phyloP scores from a whole-genome alignment of 2,113 vertebrate species.

The Seriola rivoliana region DNA sequence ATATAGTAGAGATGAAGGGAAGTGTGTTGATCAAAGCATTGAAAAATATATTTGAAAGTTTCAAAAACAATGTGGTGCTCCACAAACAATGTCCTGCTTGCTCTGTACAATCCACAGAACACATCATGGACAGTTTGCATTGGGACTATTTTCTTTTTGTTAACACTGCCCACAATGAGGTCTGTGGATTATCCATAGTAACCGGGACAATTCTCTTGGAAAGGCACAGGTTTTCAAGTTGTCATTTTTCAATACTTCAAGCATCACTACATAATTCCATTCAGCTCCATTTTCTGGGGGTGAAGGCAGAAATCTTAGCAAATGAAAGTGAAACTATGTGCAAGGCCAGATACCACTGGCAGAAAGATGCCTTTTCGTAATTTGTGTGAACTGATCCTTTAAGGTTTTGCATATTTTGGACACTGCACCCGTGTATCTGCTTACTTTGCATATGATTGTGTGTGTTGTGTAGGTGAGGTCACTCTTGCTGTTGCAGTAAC shows the following conservation, averaged over 20 bases:
- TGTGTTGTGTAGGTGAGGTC: conserved; percentile 64
- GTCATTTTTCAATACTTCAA: neutral
- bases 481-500: conserved; percentile 46
- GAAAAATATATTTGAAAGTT: neutral
- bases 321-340: neutral
- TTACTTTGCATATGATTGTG: conserved; percentile 54
- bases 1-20: neutral
- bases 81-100: conserved; percentile 18
- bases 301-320: neutral
- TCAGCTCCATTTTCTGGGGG: neutral
- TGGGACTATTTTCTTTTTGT: neutral
- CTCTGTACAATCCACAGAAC: conserved; percentile 31
- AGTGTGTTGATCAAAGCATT: neutral
- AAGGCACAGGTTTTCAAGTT: neutral
- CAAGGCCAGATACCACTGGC: neutral
- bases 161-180: conserved; percentile 8
- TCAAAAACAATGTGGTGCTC: neutral
- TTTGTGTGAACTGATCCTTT: neutral
- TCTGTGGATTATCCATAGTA: conserved; percentile 29
- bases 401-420: conserved; percentile 55
- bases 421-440: conserved; percentile 17
- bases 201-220: neutral
- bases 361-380: neutral
- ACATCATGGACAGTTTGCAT: conserved; percentile 2
- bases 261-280: neutral